phyloP scores from a whole-genome alignment of 2,797 vertebrate species.

The Lagodon rhomboides region DNA sequence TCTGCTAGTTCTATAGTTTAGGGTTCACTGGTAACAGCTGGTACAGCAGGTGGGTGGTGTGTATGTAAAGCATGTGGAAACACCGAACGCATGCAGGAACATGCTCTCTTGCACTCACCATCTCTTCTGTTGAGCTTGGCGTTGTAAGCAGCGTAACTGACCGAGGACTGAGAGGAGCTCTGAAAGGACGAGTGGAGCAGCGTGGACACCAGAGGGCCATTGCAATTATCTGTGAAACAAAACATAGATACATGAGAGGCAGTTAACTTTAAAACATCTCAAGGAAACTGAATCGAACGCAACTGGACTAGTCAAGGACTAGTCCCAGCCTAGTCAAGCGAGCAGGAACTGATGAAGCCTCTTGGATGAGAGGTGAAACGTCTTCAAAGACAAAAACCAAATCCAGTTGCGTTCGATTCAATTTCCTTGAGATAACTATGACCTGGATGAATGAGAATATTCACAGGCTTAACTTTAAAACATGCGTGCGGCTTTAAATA shows the following conservation, averaged over 20 bases:
- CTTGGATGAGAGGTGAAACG: no score
- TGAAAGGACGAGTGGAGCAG: constrained; percentile 91
- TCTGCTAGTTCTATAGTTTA: constrained; percentile 18
- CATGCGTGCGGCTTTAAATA: background rate
- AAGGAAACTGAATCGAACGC: no score
- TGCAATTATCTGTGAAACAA: constrained; percentile 91
- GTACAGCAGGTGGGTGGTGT: background rate
- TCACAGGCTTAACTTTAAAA: no score
- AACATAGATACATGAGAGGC: constrained; percentile 32
- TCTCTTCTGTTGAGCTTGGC: constrained; percentile 95
- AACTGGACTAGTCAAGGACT: no score
- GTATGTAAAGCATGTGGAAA: constrained; percentile 6
- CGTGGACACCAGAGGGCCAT: constrained; percentile 87
- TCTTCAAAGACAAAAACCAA: no score
- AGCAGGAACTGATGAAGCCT: no score
- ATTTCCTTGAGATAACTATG: no score
- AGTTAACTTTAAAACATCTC: background rate
- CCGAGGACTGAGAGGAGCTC: constrained; percentile 93
- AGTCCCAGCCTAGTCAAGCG: no score
- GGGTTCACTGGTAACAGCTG: constrained; percentile 8
- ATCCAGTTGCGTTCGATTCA: no score
- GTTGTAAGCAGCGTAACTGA: constrained; percentile 89
- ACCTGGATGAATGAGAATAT: no score
- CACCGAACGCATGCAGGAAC: background rate
- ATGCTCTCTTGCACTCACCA: constrained; percentile 84